A percentile compares a stretch with the other conserved stretches of the same genome.
Conservation (phyloP, 2,888 invertebrate genomes). For the Drosophila siamana region DNA sequence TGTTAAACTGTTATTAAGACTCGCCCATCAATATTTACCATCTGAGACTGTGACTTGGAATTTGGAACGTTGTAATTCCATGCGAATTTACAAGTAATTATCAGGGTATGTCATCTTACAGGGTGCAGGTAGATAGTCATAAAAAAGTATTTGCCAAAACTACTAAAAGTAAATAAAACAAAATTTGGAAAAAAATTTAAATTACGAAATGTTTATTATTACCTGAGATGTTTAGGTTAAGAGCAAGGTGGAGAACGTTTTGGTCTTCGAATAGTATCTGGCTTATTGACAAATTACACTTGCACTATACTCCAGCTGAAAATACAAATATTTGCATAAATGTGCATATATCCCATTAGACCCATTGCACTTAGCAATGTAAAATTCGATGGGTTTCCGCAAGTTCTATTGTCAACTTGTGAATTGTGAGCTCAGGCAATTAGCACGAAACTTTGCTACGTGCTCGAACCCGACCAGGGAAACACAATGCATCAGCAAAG, state of each 20-base stretch:
- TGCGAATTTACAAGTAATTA: slow-evolving; percentile 21
- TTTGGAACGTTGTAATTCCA: slow-evolving; percentile 17
- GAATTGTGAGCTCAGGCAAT: background rate
- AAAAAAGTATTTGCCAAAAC: background rate
- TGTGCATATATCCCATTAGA: slow-evolving; percentile 29
- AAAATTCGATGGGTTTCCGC: background rate
- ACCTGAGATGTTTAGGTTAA: background rate
- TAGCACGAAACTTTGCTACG: slow-evolving; percentile 15
- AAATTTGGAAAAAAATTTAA: too few species aligned
- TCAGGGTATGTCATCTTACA: background rate
- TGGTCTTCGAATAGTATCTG: background rate
- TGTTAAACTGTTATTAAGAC: background rate
- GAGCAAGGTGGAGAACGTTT: background rate
- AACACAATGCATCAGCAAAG: slow-evolving; percentile 4
- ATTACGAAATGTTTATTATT: background rate
- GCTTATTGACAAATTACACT: background rate
- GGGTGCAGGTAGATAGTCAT: background rate
- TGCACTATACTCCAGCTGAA: background rate
- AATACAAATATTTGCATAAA: slow-evolving; percentile 2
- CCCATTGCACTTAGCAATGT: slow-evolving; percentile 43
- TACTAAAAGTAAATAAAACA: background rate
- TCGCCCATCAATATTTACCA: slow-evolving; percentile 29
- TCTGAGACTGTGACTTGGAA: slow-evolving; percentile 21
- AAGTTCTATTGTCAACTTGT: background rate
- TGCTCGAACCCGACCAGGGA: slow-evolving; percentile 13